These are phyloP conservation scores for Mirounga angustirostris DNA, from an alignment of 2,113 vertebrate species.

Conservation along the genomic window DNA sequence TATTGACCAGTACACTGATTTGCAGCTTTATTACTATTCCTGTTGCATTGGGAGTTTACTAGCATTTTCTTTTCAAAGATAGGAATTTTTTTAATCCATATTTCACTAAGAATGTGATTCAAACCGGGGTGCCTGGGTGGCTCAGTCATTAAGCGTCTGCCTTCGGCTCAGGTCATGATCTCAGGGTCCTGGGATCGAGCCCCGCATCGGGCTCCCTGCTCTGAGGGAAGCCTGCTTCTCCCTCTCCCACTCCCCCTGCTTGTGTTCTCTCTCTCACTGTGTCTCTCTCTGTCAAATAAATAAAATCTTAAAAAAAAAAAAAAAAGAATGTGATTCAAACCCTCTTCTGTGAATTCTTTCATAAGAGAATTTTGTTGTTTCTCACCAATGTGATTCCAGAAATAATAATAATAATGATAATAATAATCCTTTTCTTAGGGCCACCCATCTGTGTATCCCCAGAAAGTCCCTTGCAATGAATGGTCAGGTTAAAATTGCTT, in stretches of 20 bases:
- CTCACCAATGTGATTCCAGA: background rate
- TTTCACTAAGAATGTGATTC: constrained; percentile 12
- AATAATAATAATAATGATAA: background rate
- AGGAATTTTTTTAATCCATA: background rate
- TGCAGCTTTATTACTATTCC: background rate
- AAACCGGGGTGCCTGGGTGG: background rate
- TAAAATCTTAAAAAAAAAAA: too few species aligned
- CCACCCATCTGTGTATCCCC: background rate
- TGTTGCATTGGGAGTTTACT: background rate
- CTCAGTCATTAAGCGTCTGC: too few species aligned
- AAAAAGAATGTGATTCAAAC: background rate
- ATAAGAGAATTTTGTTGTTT: constrained; percentile 2
- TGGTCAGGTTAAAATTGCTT: background rate
- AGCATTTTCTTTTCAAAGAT: constrained; percentile 33
- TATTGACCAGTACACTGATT: background rate
- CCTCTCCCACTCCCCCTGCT: too few species aligned
- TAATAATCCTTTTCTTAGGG: background rate
- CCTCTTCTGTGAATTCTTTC: background rate
- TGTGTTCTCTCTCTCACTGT: too few species aligned
- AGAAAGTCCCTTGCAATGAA: background rate
- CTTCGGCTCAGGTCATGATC: too few species aligned
- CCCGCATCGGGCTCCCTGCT: too few species aligned
- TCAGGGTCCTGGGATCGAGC: too few species aligned
- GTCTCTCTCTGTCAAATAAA: too few species aligned
- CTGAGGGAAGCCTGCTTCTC: too few species aligned